Evolutionary conservation across 2,888 invertebrate genomes (phyloP).

Genomic region (Ornithoptera alexandrae): DNA sequence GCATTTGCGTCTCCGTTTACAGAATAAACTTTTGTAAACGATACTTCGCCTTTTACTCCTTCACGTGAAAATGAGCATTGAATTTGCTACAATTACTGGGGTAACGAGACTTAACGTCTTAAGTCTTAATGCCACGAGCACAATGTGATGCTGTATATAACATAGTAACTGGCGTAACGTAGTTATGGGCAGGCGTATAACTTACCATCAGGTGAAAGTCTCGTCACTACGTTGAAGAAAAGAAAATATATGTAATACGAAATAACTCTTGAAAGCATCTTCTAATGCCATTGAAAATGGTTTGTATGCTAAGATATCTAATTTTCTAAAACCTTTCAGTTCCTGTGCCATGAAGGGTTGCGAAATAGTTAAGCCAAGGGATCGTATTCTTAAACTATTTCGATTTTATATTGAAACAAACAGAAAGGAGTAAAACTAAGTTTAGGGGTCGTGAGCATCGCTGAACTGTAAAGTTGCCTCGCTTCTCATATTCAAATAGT

Average conservation of each 20-base stretch:
- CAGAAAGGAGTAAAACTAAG: constrained; percentile 60
- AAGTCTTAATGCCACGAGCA: no score
- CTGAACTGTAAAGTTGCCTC: constrained; percentile 61
- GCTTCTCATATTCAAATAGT: constrained; percentile 78
- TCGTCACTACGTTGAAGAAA: no score
- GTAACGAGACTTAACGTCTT: no score
- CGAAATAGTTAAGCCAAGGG: constrained; percentile 32
- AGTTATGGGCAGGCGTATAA: no score
- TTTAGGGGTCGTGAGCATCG: constrained; percentile 58
- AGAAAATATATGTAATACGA: no score
- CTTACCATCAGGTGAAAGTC: no score
- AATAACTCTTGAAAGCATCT: no score
- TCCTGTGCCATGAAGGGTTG: not conserved
- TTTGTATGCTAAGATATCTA: no score
- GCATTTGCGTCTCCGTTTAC: constrained; percentile 46
- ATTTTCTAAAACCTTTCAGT: not conserved
- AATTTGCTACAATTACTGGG: constrained; percentile 9
- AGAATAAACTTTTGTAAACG: constrained; percentile 37
- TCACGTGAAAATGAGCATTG: constrained; percentile 11
- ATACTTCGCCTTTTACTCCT: constrained; percentile 40
- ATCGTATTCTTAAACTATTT: constrained; percentile 34
- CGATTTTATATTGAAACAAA: constrained; percentile 47
- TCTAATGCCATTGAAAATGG: no score
- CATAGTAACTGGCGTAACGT: no score
- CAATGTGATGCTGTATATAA: no score